phyloP scores from a whole-genome alignment of 2,797 vertebrate genomes.

The Pterois miles region DNA sequence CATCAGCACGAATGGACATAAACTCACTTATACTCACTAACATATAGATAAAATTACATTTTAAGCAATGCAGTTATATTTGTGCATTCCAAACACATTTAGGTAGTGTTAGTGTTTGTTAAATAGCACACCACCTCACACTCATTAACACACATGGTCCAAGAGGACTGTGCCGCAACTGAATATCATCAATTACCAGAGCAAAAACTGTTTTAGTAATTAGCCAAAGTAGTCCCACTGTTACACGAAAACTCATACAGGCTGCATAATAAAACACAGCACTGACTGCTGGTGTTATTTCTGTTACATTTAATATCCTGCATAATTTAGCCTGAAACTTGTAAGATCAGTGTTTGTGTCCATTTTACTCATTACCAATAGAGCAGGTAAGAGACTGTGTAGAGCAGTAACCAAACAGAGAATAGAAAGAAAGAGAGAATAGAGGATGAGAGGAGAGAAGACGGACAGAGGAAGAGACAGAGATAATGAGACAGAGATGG shows the following conservation, averaged over 20 bases:
- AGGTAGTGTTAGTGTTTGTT: neutral
- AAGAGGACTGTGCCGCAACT: conserved; percentile 10
- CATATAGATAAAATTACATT: conserved; percentile 28
- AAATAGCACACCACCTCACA: neutral
- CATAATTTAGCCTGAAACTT: conserved; percentile 4
- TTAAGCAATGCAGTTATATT: conserved; percentile 22
- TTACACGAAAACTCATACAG: conserved; percentile 11
- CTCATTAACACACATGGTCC: neutral
- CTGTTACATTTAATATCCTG: conserved; percentile 8
- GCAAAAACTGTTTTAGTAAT: conserved; percentile 23
- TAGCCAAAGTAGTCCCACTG: conserved; percentile 8
- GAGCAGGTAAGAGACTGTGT: conserved; percentile 29
- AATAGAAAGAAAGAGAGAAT: conserved; percentile 14
- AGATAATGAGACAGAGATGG: conserved; percentile 72
- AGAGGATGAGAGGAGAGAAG: conserved; percentile 26
- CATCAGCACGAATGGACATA: neutral
- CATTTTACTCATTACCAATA: neutral
- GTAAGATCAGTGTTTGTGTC: neutral
- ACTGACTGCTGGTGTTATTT: neutral
- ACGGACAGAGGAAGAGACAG: conserved; percentile 36
- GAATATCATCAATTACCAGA: conserved; percentile 17
- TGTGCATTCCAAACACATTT: neutral
- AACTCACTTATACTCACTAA: neutral
- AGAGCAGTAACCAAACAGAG: conserved; percentile 2
- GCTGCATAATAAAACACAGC: neutral